These are phyloP conservation scores for Ooceraea biroi DNA, from an alignment of 1,140 invertebrate species.

Conservation along the genomic window DNA sequence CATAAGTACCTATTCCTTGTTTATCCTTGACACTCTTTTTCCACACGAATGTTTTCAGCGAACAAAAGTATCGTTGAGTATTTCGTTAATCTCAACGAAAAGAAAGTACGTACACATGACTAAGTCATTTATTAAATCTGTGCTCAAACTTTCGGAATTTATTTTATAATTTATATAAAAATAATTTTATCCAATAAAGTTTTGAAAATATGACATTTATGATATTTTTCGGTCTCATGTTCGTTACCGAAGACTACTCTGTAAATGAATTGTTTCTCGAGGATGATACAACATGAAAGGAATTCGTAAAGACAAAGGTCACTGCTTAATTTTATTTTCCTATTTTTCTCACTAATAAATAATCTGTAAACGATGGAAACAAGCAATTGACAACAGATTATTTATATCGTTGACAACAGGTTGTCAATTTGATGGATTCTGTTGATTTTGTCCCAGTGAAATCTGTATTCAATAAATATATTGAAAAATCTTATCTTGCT, in stretches of 20 bases:
- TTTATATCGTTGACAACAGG: too few species aligned
- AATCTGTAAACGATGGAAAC: too few species aligned
- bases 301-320: slow-evolving; percentile 20
- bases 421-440: too few species aligned
- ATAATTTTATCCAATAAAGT: neutral
- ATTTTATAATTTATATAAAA: slow-evolving; percentile 1
- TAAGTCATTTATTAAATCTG: neutral
- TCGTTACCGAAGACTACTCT: neutral
- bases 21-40: slow-evolving; percentile 5
- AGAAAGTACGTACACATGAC: neutral
- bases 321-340: slow-evolving; percentile 52
- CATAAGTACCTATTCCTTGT: slow-evolving; percentile 28
- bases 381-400: too few species aligned
- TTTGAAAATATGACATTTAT: neutral
- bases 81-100: neutral
- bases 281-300: slow-evolving; percentile 4
- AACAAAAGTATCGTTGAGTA: slow-evolving; percentile 4
- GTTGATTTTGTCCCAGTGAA: too few species aligned
- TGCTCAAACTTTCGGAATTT: neutral
- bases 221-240: neutral
- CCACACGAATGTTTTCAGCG: neutral
- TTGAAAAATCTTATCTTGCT: too few species aligned
- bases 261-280: slow-evolving; percentile 8
- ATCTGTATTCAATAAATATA: too few species aligned
- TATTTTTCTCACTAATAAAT: slow-evolving; percentile 45